Evolutionary conservation across 2,113 vertebrate species (phyloP), one percentile per base, ranked within the genome.

Genomic region (Trematomus loennbergii): DNA sequence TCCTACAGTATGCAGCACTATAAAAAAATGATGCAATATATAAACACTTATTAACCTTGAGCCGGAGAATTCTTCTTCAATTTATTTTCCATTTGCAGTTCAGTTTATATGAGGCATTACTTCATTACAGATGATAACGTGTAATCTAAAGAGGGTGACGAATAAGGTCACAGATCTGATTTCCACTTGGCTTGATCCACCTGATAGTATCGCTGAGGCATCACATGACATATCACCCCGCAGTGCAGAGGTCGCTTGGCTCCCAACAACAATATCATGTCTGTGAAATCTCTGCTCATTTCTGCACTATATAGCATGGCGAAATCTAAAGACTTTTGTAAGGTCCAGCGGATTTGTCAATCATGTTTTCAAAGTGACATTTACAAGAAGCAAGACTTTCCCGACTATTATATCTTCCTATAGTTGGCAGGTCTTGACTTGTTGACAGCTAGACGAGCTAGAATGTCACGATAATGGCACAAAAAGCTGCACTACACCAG

Each of bases 401-500:
- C 22, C 16, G 11, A 33, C 60, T 48, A 25, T 40, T 6, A 72
- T 57, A 80, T 71, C 72, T 53, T 50, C 46, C 29, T 43, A 13
- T 1, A 48, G 9, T 58, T 57, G 48, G 73, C 60, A 67, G 20
- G 81, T 61, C 57, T 61, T 62, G 61, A 55, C 63, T 69, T 72
- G 63, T 76, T 80, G 69, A 73, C 66, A 55, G 62, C 46, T 63
- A 53, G 62, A 83, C 59, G n/a, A 77, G 57, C 45, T 50, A 10
- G 75, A 82, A 76, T 80, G 63, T 84, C 84, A 75, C 61, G 55
- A 75, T n/a, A 61, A 79, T 70, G 62, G 12, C 63, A 48, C 46
- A 20, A 9, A 5, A 54, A 49, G 58, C 48, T 25, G 9, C 6
- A 55, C 18, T 2, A 36, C 59, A 58, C 12, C 45, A 29, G 33